Conservation (phyloP, 2,113 vertebrate genomes). For the Mus musculus region DNA sequence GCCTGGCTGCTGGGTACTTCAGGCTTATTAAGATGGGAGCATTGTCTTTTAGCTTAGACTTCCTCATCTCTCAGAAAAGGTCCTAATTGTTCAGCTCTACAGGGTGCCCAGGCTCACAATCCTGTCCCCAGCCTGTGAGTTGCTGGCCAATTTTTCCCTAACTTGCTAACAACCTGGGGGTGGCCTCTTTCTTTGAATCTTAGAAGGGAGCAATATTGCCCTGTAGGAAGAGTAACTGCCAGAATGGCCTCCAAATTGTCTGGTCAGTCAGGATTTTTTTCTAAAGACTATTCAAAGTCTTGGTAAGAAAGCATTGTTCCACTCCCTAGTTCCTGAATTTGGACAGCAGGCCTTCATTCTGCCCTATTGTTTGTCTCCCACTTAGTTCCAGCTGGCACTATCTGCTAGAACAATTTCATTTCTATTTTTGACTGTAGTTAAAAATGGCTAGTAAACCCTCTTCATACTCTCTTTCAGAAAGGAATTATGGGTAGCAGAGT, state of each 20-base stretch:
- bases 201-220: not conserved
- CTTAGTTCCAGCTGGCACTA: not conserved
- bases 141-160: rapidly evolving
- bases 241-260: not conserved
- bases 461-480: not conserved
- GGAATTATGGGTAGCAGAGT: not conserved
- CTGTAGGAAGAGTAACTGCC: not conserved
- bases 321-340: not conserved
- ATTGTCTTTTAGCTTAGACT: not conserved
- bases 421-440: not conserved
- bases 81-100: no score
- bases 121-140: not conserved
- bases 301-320: not conserved
- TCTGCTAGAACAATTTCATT: not conserved
- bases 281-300: not conserved
- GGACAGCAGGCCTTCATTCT: not conserved
- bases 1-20: not conserved
- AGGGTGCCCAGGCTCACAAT: not conserved
- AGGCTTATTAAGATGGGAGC: not conserved
- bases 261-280: no score
- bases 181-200: not conserved
- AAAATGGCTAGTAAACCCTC: not conserved
- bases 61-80: not conserved
- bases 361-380: not conserved
- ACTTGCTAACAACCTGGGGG: not conserved